A percentile compares a stretch with the other conserved stretches of the same genome.
phyloP scores from a whole-genome alignment of 2,888 invertebrate genomes.

The Drosophila maculinotata region DNA sequence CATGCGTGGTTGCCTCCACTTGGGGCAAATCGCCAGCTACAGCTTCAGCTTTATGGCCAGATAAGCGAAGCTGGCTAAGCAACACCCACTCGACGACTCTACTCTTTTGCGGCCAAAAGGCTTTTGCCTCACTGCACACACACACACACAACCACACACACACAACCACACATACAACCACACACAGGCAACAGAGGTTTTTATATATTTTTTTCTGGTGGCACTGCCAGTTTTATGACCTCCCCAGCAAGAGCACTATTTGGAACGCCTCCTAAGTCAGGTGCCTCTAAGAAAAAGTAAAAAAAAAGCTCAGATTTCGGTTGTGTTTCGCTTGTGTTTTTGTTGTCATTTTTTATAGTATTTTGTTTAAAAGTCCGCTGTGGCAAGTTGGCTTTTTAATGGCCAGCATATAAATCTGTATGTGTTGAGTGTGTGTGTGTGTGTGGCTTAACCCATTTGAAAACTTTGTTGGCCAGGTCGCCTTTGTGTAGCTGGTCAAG shows the following conservation, averaged over 20 bases:
- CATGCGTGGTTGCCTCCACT: slow-evolving; percentile 62
- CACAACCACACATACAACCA: too few relatives aligned
- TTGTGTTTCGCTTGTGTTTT: slow-evolving; percentile 32
- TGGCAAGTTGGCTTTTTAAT: slow-evolving; percentile 68
- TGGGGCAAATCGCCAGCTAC: slow-evolving; percentile 28
- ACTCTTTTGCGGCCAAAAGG: slow-evolving; percentile 18
- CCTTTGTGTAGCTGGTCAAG: slow-evolving; percentile 34
- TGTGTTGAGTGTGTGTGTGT: slow-evolving; percentile 22
- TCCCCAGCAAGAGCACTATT: slow-evolving; percentile 49
- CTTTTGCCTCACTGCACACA: slow-evolving; percentile 39
- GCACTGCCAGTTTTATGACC: slow-evolving; percentile 78
- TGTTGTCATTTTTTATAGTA: slow-evolving; percentile 26
- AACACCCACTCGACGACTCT: slow-evolving; percentile 65
- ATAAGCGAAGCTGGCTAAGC: slow-evolving; percentile 57
- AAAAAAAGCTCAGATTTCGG: slow-evolving; percentile 68
- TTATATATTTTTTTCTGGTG: slow-evolving; percentile 54
- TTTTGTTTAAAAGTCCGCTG: slow-evolving; percentile 53
- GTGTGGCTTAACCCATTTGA: slow-evolving; percentile 37
- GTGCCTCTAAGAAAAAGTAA: slow-evolving; percentile 51
- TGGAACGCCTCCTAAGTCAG: slow-evolving; percentile 71
- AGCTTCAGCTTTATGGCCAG: slow-evolving; percentile 41
- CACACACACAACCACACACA: background rate
- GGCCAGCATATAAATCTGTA: slow-evolving; percentile 62
- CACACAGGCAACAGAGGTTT: too few relatives aligned
- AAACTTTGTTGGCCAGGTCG: slow-evolving; percentile 51